Conservation (phyloP, 2,797 vertebrate genomes). For the Podargus strigoides region DNA sequence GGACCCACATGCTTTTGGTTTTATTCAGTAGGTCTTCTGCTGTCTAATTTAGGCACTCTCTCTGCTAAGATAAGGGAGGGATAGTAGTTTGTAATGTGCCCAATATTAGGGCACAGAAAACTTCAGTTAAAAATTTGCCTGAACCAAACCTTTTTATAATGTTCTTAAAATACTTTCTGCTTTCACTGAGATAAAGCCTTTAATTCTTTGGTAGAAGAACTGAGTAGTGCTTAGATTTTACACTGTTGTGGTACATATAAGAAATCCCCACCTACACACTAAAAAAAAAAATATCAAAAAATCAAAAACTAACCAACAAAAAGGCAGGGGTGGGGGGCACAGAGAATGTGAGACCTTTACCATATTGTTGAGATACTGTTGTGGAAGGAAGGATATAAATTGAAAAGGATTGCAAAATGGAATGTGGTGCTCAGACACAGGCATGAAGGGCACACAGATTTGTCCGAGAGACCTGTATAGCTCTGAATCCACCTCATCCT, state of each 20-base stretch:
- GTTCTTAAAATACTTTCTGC: not conserved
- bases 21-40: not conserved
- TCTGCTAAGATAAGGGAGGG: not conserved
- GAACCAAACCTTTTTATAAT: not conserved
- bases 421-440: not conserved
- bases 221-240: not conserved
- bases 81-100: not conserved
- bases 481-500: not conserved
- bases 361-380: not conserved
- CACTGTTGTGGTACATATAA: not conserved
- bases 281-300: no score
- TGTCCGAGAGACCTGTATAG: not conserved
- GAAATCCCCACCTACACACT: not conserved
- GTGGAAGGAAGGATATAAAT: not conserved
- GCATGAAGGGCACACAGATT: not conserved
- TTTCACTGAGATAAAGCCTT: not conserved
- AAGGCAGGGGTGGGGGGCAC: rapidly evolving
- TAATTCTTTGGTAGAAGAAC: not conserved
- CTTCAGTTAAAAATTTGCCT: not conserved
- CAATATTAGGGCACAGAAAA: not conserved
- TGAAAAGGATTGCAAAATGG: not conserved
- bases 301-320: no score
- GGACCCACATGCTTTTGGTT: not conserved
- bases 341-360: not conserved
- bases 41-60: not conserved